Base-by-base conservation (phyloP, 2,888 invertebrate genomes). In the Nemotelus pantherinus region DNA sequence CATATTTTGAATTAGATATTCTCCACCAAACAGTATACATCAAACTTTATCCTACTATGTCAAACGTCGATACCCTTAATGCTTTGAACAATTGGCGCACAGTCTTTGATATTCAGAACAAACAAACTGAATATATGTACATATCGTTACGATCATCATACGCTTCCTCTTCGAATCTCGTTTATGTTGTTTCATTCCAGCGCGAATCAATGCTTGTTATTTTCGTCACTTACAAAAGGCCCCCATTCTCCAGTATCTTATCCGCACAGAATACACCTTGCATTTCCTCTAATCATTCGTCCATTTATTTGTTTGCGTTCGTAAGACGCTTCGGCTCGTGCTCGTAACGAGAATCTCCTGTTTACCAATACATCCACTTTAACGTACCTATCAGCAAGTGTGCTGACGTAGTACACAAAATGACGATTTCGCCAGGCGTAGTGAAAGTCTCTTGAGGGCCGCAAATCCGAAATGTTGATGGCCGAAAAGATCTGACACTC, bases 211-310 rank as follows among this genome's bases (percentile, higher is more conserved):
- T 68, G 53, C 7, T 71, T 55, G 71, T 57, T 71, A 57, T 55
- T 44, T 55, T 55, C n/a, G 7, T 48, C 3, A 57, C 44, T 57
- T 57, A 41, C n/a, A 4, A 68, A 68, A 68, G 44, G 41, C 1
- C n/a, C 10, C 57, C 71, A 57, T 41, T 45, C 44, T 53, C 48
- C 3, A 43, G 55, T 57, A 71, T 71, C 71, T 67, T 5, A 45
- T 39, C 10, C 9, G 7, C 25, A 47, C 7, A 60, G 45, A 41
- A 58, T 60, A 74, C 6, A 58, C n/a, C 58, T 60, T 45, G 60
- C 39, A 47, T 74, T 45, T 74, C 60, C 72, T 74, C 60, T 60
- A 74, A 74, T 74, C 72, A 74, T 60, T 74, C 72, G 60, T 74
- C 72, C 60, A 74, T 74, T 74, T 74, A 74, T 74, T 47, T 60